Evolutionary conservation across 1,140 invertebrate genomes (phyloP).

Genomic region (Nephotettix cincticeps): DNA sequence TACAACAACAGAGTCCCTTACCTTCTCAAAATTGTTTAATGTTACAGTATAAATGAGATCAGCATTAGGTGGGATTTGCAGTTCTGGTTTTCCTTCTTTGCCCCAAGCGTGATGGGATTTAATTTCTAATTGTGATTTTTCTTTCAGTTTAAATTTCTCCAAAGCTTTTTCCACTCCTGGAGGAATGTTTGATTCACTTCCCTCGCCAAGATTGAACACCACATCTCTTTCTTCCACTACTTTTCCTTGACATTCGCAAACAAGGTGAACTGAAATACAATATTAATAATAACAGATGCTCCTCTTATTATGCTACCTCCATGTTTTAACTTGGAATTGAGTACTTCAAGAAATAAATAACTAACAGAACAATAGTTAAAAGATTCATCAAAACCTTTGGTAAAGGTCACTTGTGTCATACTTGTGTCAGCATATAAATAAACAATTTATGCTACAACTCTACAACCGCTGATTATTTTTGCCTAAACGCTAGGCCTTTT

Average conservation of each 20-base stretch:
- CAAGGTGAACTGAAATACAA: slow-evolving; percentile 77
- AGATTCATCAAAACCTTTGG: no score
- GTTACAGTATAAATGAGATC: slow-evolving; percentile 79
- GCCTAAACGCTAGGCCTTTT: no score
- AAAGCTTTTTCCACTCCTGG: slow-evolving; percentile 85
- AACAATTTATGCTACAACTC: no score
- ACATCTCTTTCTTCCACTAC: slow-evolving; percentile 77
- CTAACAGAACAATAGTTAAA: no score
- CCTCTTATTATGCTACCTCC: no score
- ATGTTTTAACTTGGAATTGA: no score
- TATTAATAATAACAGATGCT: no score
- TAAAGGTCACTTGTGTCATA: no score
- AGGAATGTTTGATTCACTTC: slow-evolving; percentile 68
- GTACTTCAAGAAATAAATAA: no score
- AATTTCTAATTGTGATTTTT: slow-evolving; percentile 75
- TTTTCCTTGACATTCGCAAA: slow-evolving; percentile 65
- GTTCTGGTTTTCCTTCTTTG: slow-evolving; percentile 62
- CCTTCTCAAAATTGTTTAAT: slow-evolving; percentile 82
- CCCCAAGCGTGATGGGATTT: slow-evolving; percentile 84
- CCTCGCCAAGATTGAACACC: slow-evolving; percentile 86
- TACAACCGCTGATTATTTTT: no score
- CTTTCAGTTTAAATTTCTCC: slow-evolving; percentile 77
- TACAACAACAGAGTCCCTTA: slow-evolving; percentile 45
- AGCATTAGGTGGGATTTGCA: slow-evolving; percentile 78
- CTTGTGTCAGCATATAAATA: no score